Base-by-base conservation (phyloP, 2,888 invertebrate species). In the Galerucella pusilla region DNA sequence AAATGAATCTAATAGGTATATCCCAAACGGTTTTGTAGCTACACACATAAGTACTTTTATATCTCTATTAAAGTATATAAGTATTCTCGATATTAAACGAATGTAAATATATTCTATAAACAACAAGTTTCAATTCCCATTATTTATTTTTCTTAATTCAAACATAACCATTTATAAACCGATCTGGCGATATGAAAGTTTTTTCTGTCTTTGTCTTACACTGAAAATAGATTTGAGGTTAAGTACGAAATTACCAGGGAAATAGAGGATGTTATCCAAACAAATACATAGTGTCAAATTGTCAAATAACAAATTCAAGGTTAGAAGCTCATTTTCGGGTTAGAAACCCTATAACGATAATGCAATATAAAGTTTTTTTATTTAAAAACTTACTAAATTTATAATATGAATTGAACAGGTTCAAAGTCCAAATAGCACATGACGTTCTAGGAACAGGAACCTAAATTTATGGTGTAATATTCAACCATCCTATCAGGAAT, bases 121-220 rank as follows among this genome's bases (percentile, higher is more conserved):
- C 12, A 12, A 12, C 12, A 12, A 49, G 14, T 49, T 57, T 16
- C 16, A 68, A 42, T 42, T 64, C 45, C 3, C 16, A n/a, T 45
- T 42, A 67, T 10, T 25, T 28, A 54, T n/a, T 28, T 59, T 68
- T n/a, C 54, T 42, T n/a, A 52, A 54, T 71, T 65, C 20, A 64
- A 65, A 20, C 16, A 46, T 46, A 16, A 12, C 52, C 64, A 45
- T 63, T 70, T 70, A 60, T 63, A 70, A n/a, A 63, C 63, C 9
- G 45, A 52, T 52, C 14, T 59, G 42, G 16, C 45, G 16, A 11
- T 42, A 57, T 42, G 71, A 74, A 74, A 74, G 74, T 74, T 74
- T 74, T 74, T 74, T 74, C 71, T 45, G 42, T 74, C 74, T 71
- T 71, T 67, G 28, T 74, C 74, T 74, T 54, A 14, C 59, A 25